Evolutionary conservation across 2,888 invertebrate genomes (phyloP).

Genomic region (Phragmatobia fuliginosa): DNA sequence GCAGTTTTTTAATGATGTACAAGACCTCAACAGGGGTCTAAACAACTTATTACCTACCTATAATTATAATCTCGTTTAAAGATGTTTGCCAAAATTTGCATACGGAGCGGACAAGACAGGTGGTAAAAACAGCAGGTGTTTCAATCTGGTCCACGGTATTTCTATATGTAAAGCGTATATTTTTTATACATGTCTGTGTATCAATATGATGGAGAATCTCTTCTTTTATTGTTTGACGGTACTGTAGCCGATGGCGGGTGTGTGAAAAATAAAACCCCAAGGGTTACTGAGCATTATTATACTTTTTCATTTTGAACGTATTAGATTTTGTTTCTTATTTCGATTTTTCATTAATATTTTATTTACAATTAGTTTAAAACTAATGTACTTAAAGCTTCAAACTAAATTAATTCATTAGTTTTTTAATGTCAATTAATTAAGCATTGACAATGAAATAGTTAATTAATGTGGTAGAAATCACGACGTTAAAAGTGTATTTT

Average conservation of each 20-base stretch:
- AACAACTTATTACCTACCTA: conserved; percentile 13
- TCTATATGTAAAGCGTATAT: conserved; percentile 32
- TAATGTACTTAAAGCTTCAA: no score
- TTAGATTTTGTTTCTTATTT: background rate
- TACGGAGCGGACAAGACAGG: conserved; percentile 46
- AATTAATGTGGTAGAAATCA: no score
- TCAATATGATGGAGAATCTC: conserved; percentile 35
- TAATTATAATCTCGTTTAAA: conserved; percentile 40
- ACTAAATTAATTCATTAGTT: background rate
- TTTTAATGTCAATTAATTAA: background rate
- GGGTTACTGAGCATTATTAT: background rate
- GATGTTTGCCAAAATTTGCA: conserved; percentile 53
- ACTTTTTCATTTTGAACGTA: background rate
- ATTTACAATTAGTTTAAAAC: background rate
- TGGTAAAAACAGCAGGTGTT: conserved; percentile 55
- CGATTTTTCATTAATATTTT: background rate
- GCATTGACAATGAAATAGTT: no score
- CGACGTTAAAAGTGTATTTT: no score
- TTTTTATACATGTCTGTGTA: conserved; percentile 27
- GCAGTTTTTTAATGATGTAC: background rate
- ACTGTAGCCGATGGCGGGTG: conserved; percentile 28
- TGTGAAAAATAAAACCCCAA: conserved; percentile 20
- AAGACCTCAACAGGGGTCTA: background rate
- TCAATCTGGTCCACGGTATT: conserved; percentile 32
- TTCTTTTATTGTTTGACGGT: conserved; percentile 34